Percentiles rank a stretch among this genome's conserved stretches.
These are phyloP conservation scores for Chloroceryle inda DNA, from an alignment of 2,797 vertebrate species.

Conservation along the genomic window DNA sequence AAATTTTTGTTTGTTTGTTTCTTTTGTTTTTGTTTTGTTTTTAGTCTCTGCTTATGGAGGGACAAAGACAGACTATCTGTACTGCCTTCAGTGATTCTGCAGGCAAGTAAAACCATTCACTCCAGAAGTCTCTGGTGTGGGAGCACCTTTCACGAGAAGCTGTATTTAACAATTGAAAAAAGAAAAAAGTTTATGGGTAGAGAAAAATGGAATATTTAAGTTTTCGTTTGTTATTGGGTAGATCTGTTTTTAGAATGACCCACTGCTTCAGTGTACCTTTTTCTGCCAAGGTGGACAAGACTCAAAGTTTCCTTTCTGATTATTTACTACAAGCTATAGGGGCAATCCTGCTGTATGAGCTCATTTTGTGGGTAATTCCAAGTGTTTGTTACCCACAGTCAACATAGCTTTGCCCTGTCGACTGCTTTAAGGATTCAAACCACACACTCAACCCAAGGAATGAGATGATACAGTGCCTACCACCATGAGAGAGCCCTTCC, in stretches of 20 bases:
- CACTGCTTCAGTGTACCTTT: background rate
- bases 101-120: background rate
- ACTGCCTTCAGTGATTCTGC: background rate
- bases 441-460: background rate
- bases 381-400: background rate
- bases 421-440: background rate
- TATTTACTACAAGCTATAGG: background rate
- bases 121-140: background rate
- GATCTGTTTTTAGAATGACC: background rate
- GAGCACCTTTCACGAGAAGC: background rate
- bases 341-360: background rate
- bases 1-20: background rate
- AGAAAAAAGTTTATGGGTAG: background rate
- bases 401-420: background rate
- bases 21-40: too few species aligned
- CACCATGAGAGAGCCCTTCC: background rate
- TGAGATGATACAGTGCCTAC: background rate
- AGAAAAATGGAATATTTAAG: fast-evolving
- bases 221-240: background rate
- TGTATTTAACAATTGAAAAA: background rate
- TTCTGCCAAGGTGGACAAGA: background rate
- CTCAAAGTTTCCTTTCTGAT: background rate
- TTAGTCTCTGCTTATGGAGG: fast-evolving
- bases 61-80: background rate
- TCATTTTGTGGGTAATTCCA: background rate